phyloP scores from a whole-genome alignment of 2,113 vertebrate genomes.

The Amia ocellicauda region DNA sequence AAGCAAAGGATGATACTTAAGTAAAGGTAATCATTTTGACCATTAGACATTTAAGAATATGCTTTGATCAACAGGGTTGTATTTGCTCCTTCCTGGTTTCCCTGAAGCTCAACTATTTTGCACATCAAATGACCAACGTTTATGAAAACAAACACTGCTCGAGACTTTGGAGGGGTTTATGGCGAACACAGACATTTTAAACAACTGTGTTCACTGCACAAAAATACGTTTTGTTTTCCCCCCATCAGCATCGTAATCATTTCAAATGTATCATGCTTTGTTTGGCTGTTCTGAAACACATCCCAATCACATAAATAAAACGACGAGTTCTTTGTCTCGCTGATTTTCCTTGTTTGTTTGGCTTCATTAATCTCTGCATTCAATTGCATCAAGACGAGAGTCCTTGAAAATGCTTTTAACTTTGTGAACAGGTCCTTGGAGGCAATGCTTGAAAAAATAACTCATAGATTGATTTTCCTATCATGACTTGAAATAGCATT shows the following conservation, averaged over 20 bases:
- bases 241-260: not conserved
- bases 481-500: slow-evolving; percentile 58
- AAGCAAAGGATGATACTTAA: too few species aligned
- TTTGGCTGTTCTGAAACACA: not conserved
- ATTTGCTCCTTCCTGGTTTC: too few species aligned
- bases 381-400: slow-evolving; percentile 39
- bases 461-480: slow-evolving; percentile 60
- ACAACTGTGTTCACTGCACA: too few species aligned
- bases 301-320: slow-evolving; percentile 29
- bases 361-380: slow-evolving; percentile 53
- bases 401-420: slow-evolving; percentile 54
- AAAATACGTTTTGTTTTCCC: too few species aligned
- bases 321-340: slow-evolving; percentile 18
- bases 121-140: too few species aligned
- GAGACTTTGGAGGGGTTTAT: too few species aligned
- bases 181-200: too few species aligned
- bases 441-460: slow-evolving; percentile 31
- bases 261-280: slow-evolving; percentile 1
- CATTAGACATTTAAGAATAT: too few species aligned
- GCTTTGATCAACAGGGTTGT: too few species aligned
- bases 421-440: slow-evolving; percentile 49
- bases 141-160: too few species aligned
- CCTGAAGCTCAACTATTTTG: too few species aligned
- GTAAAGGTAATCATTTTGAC: too few species aligned
- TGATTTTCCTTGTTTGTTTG: slow-evolving; percentile 35